Evolutionary conservation across 2,888 invertebrate species (phyloP).

Genomic region (Amblyteles armatorius): DNA sequence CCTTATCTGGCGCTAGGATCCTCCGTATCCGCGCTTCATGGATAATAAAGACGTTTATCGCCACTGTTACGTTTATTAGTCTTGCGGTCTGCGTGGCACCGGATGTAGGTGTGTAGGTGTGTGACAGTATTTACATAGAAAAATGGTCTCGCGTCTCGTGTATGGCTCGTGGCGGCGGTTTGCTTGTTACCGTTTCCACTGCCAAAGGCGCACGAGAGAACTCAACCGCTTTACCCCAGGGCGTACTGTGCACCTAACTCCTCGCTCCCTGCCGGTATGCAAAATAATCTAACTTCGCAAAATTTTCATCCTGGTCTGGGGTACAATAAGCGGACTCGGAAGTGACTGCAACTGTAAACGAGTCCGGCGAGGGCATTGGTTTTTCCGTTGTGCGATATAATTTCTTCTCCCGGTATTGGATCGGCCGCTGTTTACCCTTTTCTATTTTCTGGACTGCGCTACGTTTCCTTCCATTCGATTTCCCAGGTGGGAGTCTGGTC

Average conservation of each 20-base stretch:
- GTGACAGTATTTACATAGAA: neutral
- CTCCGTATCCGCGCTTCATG: conserved; percentile 52
- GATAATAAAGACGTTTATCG: conserved; percentile 72
- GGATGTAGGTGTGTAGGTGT: neutral
- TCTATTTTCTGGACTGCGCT: neutral
- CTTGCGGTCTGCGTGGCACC: conserved; percentile 42
- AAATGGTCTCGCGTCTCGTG: neutral
- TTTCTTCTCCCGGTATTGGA: neutral
- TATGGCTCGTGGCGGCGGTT: conserved; percentile 2
- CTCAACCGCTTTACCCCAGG: conserved; percentile 44
- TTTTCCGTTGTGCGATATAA: neutral
- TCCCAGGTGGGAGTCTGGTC: neutral
- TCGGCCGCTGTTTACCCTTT: conserved; percentile 8
- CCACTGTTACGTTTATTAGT: conserved; percentile 69
- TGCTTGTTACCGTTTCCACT: conserved; percentile 14
- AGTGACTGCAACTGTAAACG: conserved; percentile 32
- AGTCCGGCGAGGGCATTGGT: conserved; percentile 20
- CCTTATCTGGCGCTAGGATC: conserved; percentile 57
- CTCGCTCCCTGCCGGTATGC: conserved; percentile 9
- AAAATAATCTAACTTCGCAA: conserved; percentile 63
- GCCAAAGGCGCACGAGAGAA: conserved; percentile 34
- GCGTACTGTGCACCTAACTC: neutral
- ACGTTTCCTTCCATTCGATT: neutral
- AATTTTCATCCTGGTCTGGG: conserved; percentile 42
- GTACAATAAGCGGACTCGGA: conserved; percentile 9